Evolutionary conservation across 1,140 invertebrate species (phyloP).

Genomic region (Neodiprion pinetum): DNA sequence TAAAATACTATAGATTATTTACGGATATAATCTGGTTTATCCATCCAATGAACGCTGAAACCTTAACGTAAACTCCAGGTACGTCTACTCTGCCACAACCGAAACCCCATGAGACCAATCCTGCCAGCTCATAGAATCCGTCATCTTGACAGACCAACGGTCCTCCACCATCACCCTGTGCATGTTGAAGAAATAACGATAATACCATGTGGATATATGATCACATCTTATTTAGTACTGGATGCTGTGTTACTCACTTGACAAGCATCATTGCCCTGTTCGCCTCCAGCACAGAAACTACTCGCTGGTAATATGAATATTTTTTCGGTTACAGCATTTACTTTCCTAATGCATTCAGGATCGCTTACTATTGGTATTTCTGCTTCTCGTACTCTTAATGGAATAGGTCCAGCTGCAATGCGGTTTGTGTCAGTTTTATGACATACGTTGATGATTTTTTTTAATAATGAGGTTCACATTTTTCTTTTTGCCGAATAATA

Average conservation of each 20-base stretch:
- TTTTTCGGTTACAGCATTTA: slow-evolving; percentile 93
- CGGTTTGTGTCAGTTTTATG: background rate
- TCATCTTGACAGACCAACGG: slow-evolving; percentile 91
- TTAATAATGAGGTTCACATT: background rate
- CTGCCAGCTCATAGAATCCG: slow-evolving; percentile 90
- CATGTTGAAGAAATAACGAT: slow-evolving; percentile 29
- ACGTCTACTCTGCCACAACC: slow-evolving; percentile 89
- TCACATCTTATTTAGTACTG: slow-evolving; percentile 10
- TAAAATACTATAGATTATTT: slow-evolving; percentile 77
- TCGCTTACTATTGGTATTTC: slow-evolving; percentile 93
- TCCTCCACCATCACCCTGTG: slow-evolving; percentile 89
- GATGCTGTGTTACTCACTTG: slow-evolving; percentile 70
- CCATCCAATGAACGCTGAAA: slow-evolving; percentile 94
- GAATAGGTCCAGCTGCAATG: slow-evolving; percentile 84
- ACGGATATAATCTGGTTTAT: slow-evolving; percentile 97
- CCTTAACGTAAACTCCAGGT: slow-evolving; percentile 93
- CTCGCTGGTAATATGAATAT: slow-evolving; percentile 91
- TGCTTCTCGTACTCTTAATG: slow-evolving; percentile 85
- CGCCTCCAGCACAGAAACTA: slow-evolving; percentile 92
- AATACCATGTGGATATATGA: background rate
- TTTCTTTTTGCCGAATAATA: no score
- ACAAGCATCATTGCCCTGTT: slow-evolving; percentile 91
- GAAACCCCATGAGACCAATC: slow-evolving; percentile 92
- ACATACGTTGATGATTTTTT: background rate
- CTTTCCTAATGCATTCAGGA: slow-evolving; percentile 88